phyloP scores from a whole-genome alignment of 1,140 invertebrate genomes.

The Chionoecetes opilio region DNA sequence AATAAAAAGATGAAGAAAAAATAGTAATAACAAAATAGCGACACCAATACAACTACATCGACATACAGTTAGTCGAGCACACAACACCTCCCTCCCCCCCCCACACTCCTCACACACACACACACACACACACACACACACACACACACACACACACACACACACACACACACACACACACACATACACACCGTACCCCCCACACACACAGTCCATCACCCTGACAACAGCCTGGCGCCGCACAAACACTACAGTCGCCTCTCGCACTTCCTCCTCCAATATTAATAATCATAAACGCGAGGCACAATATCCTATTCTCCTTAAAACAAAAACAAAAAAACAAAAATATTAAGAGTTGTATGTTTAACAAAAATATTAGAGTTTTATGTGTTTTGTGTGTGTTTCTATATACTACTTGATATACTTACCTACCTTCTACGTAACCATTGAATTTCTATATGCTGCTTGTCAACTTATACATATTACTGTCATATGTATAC shows the following conservation, averaged over 20 bases:
- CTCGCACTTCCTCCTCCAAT: not conserved
- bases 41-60: not conserved
- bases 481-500: too few species aligned
- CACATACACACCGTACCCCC: not conserved
- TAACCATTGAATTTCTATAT: too few species aligned
- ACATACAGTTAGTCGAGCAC: not conserved
- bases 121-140: slow-evolving; percentile 39
- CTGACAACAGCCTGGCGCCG: not conserved
- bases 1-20: not conserved
- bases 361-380: too few species aligned
- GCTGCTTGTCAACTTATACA: too few species aligned
- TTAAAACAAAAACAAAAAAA: too few species aligned
- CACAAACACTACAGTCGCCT: not conserved
- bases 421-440: too few species aligned
- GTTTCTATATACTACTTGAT: too few species aligned
- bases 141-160: slow-evolving; percentile 36
- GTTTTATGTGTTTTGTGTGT: too few species aligned
- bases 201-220: not conserved
- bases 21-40: not conserved
- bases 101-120: slow-evolving; percentile 36
- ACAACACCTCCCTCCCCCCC: too few species aligned
- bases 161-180: slow-evolving; percentile 24
- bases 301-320: too few species aligned
- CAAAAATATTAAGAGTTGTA: too few species aligned
- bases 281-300: not conserved